These are phyloP conservation scores for Lepus townsendii DNA, from an alignment of 2,797 vertebrate species.

Conservation along the genomic window DNA sequence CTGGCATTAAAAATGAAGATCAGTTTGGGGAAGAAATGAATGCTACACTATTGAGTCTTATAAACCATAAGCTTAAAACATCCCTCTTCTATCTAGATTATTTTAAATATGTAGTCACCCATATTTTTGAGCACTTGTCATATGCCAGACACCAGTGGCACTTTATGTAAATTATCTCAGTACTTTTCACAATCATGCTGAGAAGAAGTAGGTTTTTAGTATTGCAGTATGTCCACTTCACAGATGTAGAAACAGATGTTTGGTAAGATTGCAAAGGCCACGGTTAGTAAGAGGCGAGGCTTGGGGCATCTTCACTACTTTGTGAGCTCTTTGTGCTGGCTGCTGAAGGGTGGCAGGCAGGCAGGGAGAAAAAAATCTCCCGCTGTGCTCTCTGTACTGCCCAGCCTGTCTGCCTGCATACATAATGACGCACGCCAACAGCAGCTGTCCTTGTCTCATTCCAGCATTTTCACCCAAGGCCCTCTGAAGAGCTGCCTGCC, in stretches of 20 bases:
- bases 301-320: neutral
- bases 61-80: neutral
- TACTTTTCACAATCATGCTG: neutral
- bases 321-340: neutral
- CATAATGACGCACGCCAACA: neutral
- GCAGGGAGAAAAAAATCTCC: neutral
- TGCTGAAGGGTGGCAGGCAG: neutral
- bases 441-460: neutral
- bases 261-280: neutral
- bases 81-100: neutral
- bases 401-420: neutral
- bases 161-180: neutral
- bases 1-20: conserved; percentile 1
- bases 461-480: conserved; percentile 30
- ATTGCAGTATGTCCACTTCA: neutral
- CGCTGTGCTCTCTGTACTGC: neutral
- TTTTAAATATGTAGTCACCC: conserved; percentile 6
- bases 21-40: neutral
- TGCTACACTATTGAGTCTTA: neutral
- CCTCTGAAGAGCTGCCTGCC: neutral
- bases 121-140: conserved; percentile 27
- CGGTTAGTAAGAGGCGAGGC: neutral
- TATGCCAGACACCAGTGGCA: neutral
- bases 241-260: neutral
- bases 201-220: neutral